Evolutionary conservation across 2,888 invertebrate species (phyloP).

Genomic region (Rhodophaea formosa): DNA sequence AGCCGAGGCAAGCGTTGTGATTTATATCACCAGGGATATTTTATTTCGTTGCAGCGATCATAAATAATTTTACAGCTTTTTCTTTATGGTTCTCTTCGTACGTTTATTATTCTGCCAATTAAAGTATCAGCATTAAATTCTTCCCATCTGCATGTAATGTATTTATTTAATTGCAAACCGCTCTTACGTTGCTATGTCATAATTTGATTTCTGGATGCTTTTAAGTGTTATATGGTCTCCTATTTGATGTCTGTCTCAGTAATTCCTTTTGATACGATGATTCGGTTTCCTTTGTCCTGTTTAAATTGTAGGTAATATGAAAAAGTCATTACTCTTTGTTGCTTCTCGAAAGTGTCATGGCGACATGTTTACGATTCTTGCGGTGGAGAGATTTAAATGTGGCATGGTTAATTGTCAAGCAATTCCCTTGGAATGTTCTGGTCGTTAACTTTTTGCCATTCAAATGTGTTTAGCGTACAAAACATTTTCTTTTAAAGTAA

Average conservation of each 20-base stretch:
- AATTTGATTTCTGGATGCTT: too few relatives aligned
- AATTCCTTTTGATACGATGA: not conserved
- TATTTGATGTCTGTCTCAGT: too few relatives aligned
- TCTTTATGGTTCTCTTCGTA: not conserved
- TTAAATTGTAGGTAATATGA: not conserved
- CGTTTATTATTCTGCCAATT: not conserved
- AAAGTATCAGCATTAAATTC: not conserved
- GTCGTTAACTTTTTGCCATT: conserved; percentile 10
- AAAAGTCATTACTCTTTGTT: not conserved
- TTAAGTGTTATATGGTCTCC: too few relatives aligned
- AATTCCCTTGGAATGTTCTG: not conserved
- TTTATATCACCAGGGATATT: not conserved
- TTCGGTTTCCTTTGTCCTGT: not conserved
- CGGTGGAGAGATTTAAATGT: conserved; percentile 7
- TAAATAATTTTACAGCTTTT: not conserved
- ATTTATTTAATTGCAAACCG: too few relatives aligned
- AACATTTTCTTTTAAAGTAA: conserved; percentile 1
- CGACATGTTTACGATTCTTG: not conserved
- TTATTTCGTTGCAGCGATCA: not conserved
- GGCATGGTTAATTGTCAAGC: conserved; percentile 2
- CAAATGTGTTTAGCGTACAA: not conserved
- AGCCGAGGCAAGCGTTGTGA: not conserved
- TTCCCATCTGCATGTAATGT: not conserved
- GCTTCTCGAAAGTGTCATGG: not conserved
- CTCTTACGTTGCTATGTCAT: too few relatives aligned